Conservation (phyloP, 2,888 invertebrate genomes). For the Camptogramma bilineatum region DNA sequence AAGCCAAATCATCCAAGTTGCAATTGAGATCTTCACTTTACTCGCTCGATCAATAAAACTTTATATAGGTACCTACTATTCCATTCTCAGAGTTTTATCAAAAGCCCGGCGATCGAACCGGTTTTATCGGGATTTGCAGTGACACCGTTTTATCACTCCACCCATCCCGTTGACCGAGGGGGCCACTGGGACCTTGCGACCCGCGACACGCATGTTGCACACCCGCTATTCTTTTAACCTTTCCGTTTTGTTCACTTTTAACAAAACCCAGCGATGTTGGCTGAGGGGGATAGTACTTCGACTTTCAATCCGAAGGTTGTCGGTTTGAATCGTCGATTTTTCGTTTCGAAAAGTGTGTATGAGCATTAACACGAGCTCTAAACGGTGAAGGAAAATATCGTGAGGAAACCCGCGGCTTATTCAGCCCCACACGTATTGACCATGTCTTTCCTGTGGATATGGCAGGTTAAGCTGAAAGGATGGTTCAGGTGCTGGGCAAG, state of each 20-base stretch:
- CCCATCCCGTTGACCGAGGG: slow-evolving; percentile 10
- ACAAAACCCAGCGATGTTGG: too few relatives aligned
- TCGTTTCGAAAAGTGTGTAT: too few relatives aligned
- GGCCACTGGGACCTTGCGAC: slow-evolving; percentile 16
- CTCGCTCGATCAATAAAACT: background rate
- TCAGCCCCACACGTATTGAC: too few relatives aligned
- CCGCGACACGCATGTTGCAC: slow-evolving; percentile 21
- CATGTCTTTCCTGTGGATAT: too few relatives aligned
- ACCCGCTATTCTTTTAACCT: slow-evolving; percentile 6
- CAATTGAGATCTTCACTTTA: background rate
- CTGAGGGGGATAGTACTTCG: too few relatives aligned
- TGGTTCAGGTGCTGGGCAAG: too few relatives aligned
- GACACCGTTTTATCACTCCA: slow-evolving; percentile 15
- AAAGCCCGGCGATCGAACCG: background rate
- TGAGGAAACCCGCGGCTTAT: too few relatives aligned
- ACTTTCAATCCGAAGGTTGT: too few relatives aligned
- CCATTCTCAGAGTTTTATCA: slow-evolving; percentile 2
- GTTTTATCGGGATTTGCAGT: slow-evolving; percentile 10
- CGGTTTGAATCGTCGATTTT: too few relatives aligned
- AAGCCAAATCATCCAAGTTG: background rate
- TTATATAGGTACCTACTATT: background rate
- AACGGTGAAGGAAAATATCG: too few relatives aligned
- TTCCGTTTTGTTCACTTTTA: background rate
- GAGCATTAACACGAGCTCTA: too few relatives aligned
- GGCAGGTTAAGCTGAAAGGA: too few relatives aligned